Conservation (phyloP, 2,113 vertebrate genomes). For the Aphyosemion australe region DNA sequence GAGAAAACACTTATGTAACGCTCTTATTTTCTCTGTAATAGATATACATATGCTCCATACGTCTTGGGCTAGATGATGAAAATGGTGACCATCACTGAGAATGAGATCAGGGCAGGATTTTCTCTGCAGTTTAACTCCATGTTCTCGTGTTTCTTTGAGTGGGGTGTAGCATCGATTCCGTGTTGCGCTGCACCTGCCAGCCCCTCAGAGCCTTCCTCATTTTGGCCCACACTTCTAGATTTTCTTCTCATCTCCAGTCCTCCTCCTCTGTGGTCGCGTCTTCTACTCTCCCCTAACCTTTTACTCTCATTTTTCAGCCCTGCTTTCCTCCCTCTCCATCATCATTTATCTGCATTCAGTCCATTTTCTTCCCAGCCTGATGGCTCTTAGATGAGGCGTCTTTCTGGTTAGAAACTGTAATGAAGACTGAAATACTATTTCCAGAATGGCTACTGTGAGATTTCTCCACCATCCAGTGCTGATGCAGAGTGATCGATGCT, state of each 20-base stretch:
- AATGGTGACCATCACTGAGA: neutral
- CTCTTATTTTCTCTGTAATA: slow-evolving; percentile 14
- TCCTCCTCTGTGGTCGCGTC: slow-evolving; percentile 17
- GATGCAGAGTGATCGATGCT: slow-evolving; percentile 74
- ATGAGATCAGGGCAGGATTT: neutral
- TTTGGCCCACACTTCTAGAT: slow-evolving; percentile 35
- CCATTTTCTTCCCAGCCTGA: slow-evolving; percentile 75
- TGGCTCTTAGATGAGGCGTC: slow-evolving; percentile 74
- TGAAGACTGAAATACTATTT: slow-evolving; percentile 82
- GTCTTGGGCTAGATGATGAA: neutral
- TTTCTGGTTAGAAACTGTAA: slow-evolving; percentile 73
- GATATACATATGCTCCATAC: slow-evolving; percentile 11
- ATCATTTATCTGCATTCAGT: slow-evolving; percentile 75
- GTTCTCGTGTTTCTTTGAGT: slow-evolving; percentile 15
- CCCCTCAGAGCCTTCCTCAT: slow-evolving; percentile 30
- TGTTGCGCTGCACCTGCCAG: neutral
- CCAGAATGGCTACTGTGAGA: slow-evolving; percentile 68
- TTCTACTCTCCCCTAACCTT: slow-evolving; percentile 24
- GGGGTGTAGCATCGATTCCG: slow-evolving; percentile 21
- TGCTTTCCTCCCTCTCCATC: slow-evolving; percentile 68
- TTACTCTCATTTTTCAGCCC: slow-evolving; percentile 51
- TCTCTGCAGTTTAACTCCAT: slow-evolving; percentile 1
- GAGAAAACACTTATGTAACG: slow-evolving; percentile 38
- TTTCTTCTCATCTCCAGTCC: slow-evolving; percentile 38
- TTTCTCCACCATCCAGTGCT: slow-evolving; percentile 61